Base-by-base conservation (phyloP, 2,888 invertebrate species). In the Drosophila colorata region DNA sequence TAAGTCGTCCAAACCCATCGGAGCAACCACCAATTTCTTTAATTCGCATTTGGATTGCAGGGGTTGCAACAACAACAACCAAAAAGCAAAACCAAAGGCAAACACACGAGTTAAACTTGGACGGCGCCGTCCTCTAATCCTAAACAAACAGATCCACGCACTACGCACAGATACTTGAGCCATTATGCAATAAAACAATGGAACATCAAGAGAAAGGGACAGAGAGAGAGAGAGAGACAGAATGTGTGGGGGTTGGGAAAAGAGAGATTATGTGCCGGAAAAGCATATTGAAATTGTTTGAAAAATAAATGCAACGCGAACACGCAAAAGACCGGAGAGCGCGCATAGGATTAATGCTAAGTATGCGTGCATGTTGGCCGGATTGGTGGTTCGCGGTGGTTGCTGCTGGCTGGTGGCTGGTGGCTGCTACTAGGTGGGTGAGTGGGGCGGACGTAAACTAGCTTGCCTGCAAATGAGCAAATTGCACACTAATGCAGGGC, bases 241-340 rank as follows among this genome's bases (percentile, higher is more conserved):
- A n/a, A n/a, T n/a, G n/a, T 41, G 4, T 0, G 41, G 13, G 6
- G 14, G 28, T 23, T 23, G 23, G 51, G 64, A 69, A 23, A 40
- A 25, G 23, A 51, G 64, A 68, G 79, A 84, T 79, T 78, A 85
- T 66, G 69, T 55, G 69, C 55, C 68, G 63, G 69, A 66, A 70
- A 74, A 80, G 83, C 85, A 87, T 87, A 88, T 87, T 87, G 87
- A 83, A 85, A 81, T 85, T 83, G 83, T 83, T 87, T 87, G 87
- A 85, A 81, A 83, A 81, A 85, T 87, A 87, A 86, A 85, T 87
- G 87, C 75, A 77, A 60, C 64, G 69, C 74, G 56, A 63, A 48
- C 46, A 57, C 49, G 55, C 51, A 55, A 49, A 66, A 60, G 37
- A 43, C 9, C 18, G 57, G 57, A 59, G 60, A 44, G 31, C 53